Evolutionary conservation across 2,113 vertebrate genomes (phyloP), one percentile per base, ranked within the genome.

Genomic region (Gobiocypris rarus): DNA sequence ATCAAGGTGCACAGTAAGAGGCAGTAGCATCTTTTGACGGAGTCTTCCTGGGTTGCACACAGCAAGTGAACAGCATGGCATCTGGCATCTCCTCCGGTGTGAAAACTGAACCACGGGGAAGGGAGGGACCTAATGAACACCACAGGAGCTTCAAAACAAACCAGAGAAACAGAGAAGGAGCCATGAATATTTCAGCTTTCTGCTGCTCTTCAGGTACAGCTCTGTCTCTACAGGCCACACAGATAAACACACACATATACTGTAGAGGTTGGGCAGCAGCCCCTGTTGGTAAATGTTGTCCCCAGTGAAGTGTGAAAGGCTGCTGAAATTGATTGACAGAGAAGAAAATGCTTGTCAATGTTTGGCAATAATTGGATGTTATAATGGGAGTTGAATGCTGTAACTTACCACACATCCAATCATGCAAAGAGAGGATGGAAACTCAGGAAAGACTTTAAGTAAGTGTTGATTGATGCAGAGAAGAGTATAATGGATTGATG

Each of bases 151-250:
- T 82, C 34, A 69, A 84, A 70, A 83, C 83, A 85, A 83, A 45
- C 63, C 7, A 24, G 17, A 41, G 75, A 84, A 86, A 84, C 59
- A 70, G 78, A 84, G 84, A 88, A 45, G 52, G 34, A 56, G 78
- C 11, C 85, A 85, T 89, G 26, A 89, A 90, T 90, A 89, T 90
- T 86, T 87, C 81, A 89, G 52, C 81, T 84, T 65, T 65, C 6
- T 41, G 41, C 83, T 81, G 71, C 80, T 34, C 50, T 75, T 86
- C 81, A 58, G 19, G 41, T 81, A 79, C 75, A 75, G 76, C 78
- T 54, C 81, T 41, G 22, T 85, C 52, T 58, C 50, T 58, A 67
- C 48, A 61, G 48, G 22, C 19, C 24, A n/a, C 76, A 31, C 58
- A 50, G 41, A 59, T 69, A 77, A 82, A 84, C 52, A 56, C 45